phyloP scores from a whole-genome alignment of 2,113 vertebrate genomes.

The Hippocampus zosterae region DNA sequence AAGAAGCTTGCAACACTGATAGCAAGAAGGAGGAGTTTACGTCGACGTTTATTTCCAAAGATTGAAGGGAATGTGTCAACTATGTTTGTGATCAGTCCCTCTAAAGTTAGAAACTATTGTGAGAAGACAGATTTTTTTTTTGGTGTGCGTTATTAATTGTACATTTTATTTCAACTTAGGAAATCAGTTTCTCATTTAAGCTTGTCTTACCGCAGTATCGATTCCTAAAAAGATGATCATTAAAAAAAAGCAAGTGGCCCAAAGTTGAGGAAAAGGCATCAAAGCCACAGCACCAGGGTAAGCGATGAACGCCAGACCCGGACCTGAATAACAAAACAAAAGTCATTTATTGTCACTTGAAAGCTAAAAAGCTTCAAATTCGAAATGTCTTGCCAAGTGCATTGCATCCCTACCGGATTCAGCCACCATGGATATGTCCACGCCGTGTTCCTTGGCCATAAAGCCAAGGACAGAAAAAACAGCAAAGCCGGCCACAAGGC shows the following conservation, averaged over 20 bases:
- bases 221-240: slow-evolving; percentile 76
- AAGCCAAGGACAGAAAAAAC: slow-evolving; percentile 89
- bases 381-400: not conserved
- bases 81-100: slow-evolving; percentile 70
- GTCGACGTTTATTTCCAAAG: slow-evolving; percentile 54
- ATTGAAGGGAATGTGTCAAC: slow-evolving; percentile 70
- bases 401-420: slow-evolving; percentile 75
- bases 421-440: slow-evolving; percentile 83
- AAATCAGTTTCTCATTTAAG: not conserved
- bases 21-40: slow-evolving; percentile 72
- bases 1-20: slow-evolving; percentile 64
- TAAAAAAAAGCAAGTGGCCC: slow-evolving; percentile 75
- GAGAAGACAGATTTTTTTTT: slow-evolving; percentile 10
- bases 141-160: not conserved
- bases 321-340: slow-evolving; percentile 54
- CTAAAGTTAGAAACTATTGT: slow-evolving; percentile 69
- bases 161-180: not conserved
- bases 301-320: slow-evolving; percentile 43
- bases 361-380: not conserved
- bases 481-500: slow-evolving; percentile 88
- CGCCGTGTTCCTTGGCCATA: slow-evolving; percentile 83
- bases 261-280: slow-evolving; percentile 76
- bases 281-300: slow-evolving; percentile 69
- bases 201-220: slow-evolving; percentile 68
- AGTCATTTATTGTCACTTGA: not conserved